Evolutionary conservation across 1,140 invertebrate species (phyloP).

Genomic region (Antheraea mylitta): DNA sequence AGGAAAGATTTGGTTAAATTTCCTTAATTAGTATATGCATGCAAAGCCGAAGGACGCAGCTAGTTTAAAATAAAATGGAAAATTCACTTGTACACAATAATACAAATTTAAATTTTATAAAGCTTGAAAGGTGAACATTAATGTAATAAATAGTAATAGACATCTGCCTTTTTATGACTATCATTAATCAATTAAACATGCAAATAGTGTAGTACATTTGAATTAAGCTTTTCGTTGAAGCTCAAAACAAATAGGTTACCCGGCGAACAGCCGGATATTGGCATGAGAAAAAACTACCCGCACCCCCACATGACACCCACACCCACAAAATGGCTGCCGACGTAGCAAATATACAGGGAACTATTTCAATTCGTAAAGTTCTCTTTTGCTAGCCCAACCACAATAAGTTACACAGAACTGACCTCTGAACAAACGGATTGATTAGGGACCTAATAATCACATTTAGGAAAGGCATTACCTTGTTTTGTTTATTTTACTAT

Average conservation of each 20-base stretch:
- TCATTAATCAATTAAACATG: conserved; percentile 8
- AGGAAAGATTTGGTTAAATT: no score
- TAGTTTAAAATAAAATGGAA: no score
- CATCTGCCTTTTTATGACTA: not conserved
- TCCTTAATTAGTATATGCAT: no score
- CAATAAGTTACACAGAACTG: conserved; percentile 36
- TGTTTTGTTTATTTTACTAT: not conserved
- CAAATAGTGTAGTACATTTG: conserved; percentile 11
- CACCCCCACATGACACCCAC: conserved; percentile 32
- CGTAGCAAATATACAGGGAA: conserved; percentile 59
- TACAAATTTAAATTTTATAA: no score
- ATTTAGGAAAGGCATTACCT: not conserved
- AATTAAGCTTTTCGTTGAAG: conserved; percentile 24
- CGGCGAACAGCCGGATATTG: conserved; percentile 47
- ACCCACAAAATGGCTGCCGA: conserved; percentile 58
- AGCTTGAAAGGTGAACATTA: no score
- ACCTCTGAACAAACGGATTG: conserved; percentile 36
- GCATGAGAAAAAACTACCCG: conserved; percentile 47
- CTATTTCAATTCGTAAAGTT: conserved; percentile 74
- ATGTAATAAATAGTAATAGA: no score
- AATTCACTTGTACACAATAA: no score
- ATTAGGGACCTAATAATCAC: not conserved
- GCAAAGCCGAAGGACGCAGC: no score
- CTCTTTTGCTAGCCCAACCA: conserved; percentile 54
- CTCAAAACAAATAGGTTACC: conserved; percentile 44